Percentiles rank a stretch among this genome's conserved stretches.
phyloP scores from a whole-genome alignment of 2,888 invertebrate genomes.

The Aleiodes leptofemur region DNA sequence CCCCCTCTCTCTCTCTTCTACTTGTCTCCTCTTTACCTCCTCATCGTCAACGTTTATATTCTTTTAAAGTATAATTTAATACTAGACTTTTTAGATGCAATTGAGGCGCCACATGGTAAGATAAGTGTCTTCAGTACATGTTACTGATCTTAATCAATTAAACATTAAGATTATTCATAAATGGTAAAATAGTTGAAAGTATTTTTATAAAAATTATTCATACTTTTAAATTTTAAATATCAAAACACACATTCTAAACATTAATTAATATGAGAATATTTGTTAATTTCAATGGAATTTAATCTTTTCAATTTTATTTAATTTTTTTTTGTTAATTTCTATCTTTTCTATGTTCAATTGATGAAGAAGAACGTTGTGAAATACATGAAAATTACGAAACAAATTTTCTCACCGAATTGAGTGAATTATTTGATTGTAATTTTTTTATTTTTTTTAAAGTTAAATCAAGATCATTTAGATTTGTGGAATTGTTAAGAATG shows the following conservation, averaged over 20 bases:
- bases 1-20: neutral
- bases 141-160: slow-evolving; percentile 29
- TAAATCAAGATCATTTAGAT: slow-evolving; percentile 18
- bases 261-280: too few species aligned
- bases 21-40: neutral
- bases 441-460: neutral
- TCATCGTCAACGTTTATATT: slow-evolving; percentile 15
- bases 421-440: slow-evolving; percentile 10
- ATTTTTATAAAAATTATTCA: too few species aligned
- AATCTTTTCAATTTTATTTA: neutral
- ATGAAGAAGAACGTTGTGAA: neutral
- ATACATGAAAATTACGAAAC: slow-evolving; percentile 2
- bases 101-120: slow-evolving; percentile 43
- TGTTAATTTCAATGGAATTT: neutral
- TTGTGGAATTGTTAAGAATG: neutral
- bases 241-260: too few species aligned
- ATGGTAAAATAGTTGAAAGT: too few species aligned
- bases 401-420: slow-evolving; percentile 12
- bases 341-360: neutral
- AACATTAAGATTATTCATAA: too few species aligned
- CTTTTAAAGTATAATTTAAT: slow-evolving; percentile 48
- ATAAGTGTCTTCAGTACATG: slow-evolving; percentile 26
- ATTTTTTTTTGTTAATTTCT: too few species aligned
- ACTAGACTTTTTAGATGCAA: slow-evolving; percentile 46
- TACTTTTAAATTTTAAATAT: slow-evolving; percentile 1